These are phyloP conservation scores for Zapornia atra DNA, from an alignment of 2,113 vertebrate species.

Conservation along the genomic window DNA sequence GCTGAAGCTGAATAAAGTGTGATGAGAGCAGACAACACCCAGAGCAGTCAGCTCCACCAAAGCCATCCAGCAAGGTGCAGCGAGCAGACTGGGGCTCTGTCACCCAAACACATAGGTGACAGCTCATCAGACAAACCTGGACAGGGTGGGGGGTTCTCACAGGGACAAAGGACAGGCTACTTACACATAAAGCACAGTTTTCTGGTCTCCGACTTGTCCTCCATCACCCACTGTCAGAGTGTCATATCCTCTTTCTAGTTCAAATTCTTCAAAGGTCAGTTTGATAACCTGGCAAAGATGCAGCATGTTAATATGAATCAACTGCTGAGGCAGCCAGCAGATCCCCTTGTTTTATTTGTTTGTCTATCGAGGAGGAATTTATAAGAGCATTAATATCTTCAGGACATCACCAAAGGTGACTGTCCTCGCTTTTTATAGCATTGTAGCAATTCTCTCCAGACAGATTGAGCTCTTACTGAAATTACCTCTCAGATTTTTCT, in stretches of 20 bases:
- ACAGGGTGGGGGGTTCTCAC: neutral
- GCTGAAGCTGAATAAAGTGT: neutral
- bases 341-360: neutral
- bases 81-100: neutral
- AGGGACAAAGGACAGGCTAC: constrained; percentile 54
- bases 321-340: neutral
- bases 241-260: constrained; percentile 98
- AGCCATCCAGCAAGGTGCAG: neutral
- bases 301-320: neutral
- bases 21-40: neutral
- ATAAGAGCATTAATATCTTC: neutral
- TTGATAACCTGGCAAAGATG: constrained; percentile 90
- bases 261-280: constrained; percentile 96
- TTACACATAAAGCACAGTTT: constrained; percentile 97
- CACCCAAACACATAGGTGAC: neutral
- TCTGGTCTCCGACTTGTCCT: constrained; percentile 93
- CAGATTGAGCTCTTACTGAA: neutral
- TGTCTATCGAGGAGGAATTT: neutral
- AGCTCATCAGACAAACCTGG: too few species aligned
- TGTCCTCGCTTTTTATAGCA: neutral
- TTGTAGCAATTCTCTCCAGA: neutral
- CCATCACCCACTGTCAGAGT: constrained; percentile 95
- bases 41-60: neutral
- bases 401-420: neutral
- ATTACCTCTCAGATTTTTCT: neutral